phyloP scores from a whole-genome alignment of 2,113 vertebrate genomes.

The Coreoperca whiteheadi region DNA sequence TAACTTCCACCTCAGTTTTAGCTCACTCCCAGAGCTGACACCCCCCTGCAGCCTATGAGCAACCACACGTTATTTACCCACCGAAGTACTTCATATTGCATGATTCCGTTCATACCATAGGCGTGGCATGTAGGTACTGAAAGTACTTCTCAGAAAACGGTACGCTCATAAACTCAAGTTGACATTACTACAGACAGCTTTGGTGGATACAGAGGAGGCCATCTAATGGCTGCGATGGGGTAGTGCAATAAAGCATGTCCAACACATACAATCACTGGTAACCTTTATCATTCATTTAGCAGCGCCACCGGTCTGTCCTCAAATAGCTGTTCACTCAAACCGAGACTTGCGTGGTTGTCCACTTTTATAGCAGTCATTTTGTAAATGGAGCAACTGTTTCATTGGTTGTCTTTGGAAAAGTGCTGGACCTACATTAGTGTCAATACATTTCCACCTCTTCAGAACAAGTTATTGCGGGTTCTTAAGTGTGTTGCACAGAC shows the following conservation, averaged over 20 bases:
- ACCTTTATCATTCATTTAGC: no score
- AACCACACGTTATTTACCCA: background rate
- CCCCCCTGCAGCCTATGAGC: background rate
- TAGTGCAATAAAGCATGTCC: background rate
- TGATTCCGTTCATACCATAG: rapidly evolving
- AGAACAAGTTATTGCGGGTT: background rate
- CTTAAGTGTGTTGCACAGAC: no score
- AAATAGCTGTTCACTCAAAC: background rate
- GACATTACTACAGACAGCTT: background rate
- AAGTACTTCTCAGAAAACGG: background rate
- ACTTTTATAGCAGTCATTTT: background rate
- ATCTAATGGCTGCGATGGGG: conserved; percentile 27
- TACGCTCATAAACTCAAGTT: rapidly evolving
- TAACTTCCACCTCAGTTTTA: background rate
- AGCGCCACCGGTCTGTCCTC: background rate
- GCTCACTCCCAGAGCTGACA: background rate
- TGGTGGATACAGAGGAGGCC: conserved; percentile 1
- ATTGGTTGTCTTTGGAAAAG: background rate
- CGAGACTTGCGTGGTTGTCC: no score
- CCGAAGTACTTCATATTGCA: no score
- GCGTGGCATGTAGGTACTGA: background rate
- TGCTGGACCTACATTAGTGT: background rate
- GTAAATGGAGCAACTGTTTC: background rate
- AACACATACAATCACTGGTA: background rate
- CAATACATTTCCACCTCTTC: background rate